Conservation (phyloP, 2,888 invertebrate genomes). For the Malthinus seriepunctatus region DNA sequence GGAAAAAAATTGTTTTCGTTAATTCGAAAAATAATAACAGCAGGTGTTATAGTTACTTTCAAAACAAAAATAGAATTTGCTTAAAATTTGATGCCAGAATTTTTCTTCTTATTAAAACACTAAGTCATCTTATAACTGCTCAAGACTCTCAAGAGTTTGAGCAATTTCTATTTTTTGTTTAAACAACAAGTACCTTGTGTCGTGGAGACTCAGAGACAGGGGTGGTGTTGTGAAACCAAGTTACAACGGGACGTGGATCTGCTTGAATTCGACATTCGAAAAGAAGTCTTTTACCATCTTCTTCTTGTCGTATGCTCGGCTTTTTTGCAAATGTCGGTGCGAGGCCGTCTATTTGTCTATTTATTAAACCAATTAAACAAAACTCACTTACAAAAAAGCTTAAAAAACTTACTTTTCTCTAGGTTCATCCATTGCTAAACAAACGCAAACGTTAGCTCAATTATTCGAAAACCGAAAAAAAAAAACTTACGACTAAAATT, state of each 20-base stretch:
- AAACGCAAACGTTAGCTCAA: constrained; percentile 33
- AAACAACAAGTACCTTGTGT: constrained; percentile 72
- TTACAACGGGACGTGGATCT: constrained; percentile 85
- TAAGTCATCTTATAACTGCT: background rate
- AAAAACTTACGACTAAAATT: constrained; percentile 94
- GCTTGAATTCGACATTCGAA: constrained; percentile 95
- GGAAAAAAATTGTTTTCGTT: constrained; percentile 12
- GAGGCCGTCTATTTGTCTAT: constrained; percentile 95
- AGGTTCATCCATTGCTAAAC: constrained; percentile 94
- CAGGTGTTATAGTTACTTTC: background rate
- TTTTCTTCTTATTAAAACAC: background rate
- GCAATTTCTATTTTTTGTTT: background rate
- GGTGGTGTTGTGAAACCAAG: constrained; percentile 88
- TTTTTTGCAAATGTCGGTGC: constrained; percentile 98
- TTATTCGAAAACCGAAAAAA: constrained; percentile 12
- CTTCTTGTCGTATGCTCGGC: constrained; percentile 95
- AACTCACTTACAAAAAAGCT: background rate
- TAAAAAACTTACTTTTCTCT: constrained; percentile 84
- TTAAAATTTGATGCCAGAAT: constrained; percentile 2
- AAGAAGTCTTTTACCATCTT: constrained; percentile 90
- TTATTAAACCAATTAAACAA: constrained; percentile 37
- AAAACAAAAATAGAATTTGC: constrained; percentile 5
- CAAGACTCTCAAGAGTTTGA: background rate
- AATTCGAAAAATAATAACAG: background rate
- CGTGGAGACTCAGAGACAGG: constrained; percentile 80